Conservation (phyloP, 2,113 vertebrate genomes). For the Callaeas wilsoni region DNA sequence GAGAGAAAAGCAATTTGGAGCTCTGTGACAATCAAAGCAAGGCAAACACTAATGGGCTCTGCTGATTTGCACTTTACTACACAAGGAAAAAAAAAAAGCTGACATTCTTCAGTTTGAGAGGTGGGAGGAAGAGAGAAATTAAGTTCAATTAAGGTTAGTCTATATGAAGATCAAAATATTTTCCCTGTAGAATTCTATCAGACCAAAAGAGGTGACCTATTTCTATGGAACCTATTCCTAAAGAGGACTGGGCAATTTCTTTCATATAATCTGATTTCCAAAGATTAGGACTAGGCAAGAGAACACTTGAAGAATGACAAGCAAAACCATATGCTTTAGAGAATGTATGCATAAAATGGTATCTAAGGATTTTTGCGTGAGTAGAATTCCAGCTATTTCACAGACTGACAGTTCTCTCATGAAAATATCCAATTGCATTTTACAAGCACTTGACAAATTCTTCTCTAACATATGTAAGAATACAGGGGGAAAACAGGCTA, state of each 20-base stretch:
- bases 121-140: neutral
- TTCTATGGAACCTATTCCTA: neutral
- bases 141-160: neutral
- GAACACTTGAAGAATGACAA: neutral
- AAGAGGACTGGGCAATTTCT: neutral
- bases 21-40: neutral
- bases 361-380: neutral
- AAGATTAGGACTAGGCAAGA: neutral
- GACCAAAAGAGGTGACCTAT: neutral
- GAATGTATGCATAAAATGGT: neutral
- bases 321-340: neutral
- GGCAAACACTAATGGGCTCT: neutral
- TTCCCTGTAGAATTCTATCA: neutral
- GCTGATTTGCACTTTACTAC: neutral
- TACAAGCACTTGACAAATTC: neutral
- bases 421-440: neutral
- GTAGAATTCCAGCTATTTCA: neutral
- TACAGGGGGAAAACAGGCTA: neutral
- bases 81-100: neutral
- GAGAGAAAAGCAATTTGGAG: neutral
- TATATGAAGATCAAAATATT: neutral
- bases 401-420: neutral
- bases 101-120: neutral
- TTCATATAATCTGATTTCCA: neutral
- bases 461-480: neutral